Conservation (phyloP, 1,140 invertebrate species). For the Sycophila sp. region DNA sequence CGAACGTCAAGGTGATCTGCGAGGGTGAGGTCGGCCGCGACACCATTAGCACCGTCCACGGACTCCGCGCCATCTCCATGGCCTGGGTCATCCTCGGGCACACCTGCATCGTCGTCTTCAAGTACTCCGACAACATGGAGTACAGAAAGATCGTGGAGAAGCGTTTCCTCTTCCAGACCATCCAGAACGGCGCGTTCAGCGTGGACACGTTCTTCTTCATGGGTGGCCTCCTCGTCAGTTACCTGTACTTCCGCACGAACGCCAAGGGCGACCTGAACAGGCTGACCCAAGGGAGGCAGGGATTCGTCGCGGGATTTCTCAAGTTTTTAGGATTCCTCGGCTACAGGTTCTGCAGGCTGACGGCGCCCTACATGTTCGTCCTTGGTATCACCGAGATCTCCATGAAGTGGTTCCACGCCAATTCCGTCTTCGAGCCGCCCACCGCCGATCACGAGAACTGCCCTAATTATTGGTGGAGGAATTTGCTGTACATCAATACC, state of each 20-base stretch:
- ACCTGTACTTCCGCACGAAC: conserved; percentile 84
- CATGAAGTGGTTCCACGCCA: conserved; percentile 84
- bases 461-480: conserved; percentile 87
- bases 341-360: conserved; percentile 82
- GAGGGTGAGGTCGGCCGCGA: conserved; percentile 81
- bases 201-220: conserved; percentile 94
- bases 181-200: conserved; percentile 87
- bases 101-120: conserved; percentile 85
- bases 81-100: conserved; percentile 93
- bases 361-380: conserved; percentile 85
- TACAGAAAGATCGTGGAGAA: conserved; percentile 81
- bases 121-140: conserved; percentile 87
- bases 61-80: conserved; percentile 86
- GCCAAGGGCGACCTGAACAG: conserved; percentile 82
- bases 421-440: conserved; percentile 84
- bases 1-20: conserved; percentile 81
- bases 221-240: conserved; percentile 83
- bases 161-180: conserved; percentile 83
- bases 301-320: conserved; percentile 74
- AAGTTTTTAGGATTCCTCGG: conserved; percentile 83
- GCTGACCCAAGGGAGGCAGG: conserved; percentile 76
- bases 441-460: conserved; percentile 83
- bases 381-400: conserved; percentile 80
- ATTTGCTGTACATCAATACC: conserved; percentile 85
- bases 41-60: conserved; percentile 84